Evolutionary conservation across 2,797 vertebrate genomes (phyloP), one percentile per base, ranked within the genome.

Genomic region (Hippoglossus hippoglossus): DNA sequence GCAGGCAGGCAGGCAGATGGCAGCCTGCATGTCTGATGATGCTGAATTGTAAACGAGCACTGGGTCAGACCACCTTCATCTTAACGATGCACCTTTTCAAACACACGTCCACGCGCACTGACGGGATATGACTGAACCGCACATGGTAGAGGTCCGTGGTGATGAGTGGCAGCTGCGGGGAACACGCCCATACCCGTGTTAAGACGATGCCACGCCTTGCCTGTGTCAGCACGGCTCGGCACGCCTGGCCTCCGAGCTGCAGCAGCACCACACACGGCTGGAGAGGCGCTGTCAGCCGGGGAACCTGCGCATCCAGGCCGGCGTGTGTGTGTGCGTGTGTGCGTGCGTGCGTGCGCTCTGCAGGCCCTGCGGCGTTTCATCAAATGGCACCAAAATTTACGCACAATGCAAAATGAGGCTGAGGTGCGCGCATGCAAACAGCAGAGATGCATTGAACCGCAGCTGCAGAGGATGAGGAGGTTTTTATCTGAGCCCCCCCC

Each of bases 201-300:
- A 46, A 77, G 74, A 75, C 68, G 19, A 85, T 81, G 89, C 89
- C 90, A 91, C 90, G 90, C 90, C 89, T 88, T 75, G 81, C 87
- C 49, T 0, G 85, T 84, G 83, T 87, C 85, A 71, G 57, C 21
- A 41, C 31, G 28, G 79, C 62, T 55, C 72, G 19, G 73, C 83
- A 70, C 78, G 82, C 67, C 69, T 10, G 88, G 82, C 86, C 86
- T 78, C 75, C 67, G 63, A 75, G 83, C 83, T 56, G 80, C 75
- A 50, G 75, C 54, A 19, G 26, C 46, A 22, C 28, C 56, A 18
- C 21, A 25, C 47, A 19, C 68, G 64, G 64, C 62, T 39, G 71
- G 67, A 67, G 26, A 70, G 25, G 44, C 44, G 44, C 44, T 46
- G 44, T 46, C 44, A 46, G 44, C 15, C 44, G 44, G 72, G 24